Evolutionary conservation across 2,113 vertebrate genomes (phyloP).

Genomic region (Tringa solitaria): DNA sequence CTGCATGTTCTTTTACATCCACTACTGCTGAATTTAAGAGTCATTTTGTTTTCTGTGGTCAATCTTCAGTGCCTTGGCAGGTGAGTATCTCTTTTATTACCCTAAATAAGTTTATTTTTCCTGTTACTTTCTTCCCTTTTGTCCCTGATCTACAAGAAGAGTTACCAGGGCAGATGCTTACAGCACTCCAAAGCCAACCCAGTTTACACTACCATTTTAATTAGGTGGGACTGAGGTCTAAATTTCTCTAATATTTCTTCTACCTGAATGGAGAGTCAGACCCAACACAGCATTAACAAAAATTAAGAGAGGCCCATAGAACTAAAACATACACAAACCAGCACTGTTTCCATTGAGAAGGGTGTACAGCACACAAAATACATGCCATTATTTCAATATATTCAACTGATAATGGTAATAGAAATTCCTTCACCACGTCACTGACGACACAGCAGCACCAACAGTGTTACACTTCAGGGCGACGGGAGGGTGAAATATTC

Average conservation of each 20-base stretch:
- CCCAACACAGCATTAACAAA: neutral
- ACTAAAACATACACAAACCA: neutral
- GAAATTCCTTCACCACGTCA: neutral
- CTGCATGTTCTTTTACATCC: neutral
- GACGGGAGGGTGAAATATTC: neutral
- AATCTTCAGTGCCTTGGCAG: neutral
- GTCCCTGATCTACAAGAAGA: neutral
- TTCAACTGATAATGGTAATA: neutral
- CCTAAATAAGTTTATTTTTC: neutral
- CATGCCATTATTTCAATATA: neutral
- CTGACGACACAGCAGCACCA: neutral
- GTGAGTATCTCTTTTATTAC: neutral
- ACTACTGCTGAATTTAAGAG: neutral
- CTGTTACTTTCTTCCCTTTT: neutral
- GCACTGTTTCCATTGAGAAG: neutral
- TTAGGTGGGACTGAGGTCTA: neutral
- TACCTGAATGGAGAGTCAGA: neutral
- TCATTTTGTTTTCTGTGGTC: neutral
- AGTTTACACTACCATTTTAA: neutral
- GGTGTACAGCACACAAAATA: neutral
- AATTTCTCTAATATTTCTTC: neutral
- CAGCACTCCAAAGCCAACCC: neutral
- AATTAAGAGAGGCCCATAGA: neutral
- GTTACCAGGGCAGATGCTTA: neutral
- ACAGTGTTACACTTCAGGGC: neutral